Evolutionary conservation across 2,888 invertebrate species (phyloP), one percentile per base, ranked within the genome.

Genomic region (Platycheirus albimanus): DNA sequence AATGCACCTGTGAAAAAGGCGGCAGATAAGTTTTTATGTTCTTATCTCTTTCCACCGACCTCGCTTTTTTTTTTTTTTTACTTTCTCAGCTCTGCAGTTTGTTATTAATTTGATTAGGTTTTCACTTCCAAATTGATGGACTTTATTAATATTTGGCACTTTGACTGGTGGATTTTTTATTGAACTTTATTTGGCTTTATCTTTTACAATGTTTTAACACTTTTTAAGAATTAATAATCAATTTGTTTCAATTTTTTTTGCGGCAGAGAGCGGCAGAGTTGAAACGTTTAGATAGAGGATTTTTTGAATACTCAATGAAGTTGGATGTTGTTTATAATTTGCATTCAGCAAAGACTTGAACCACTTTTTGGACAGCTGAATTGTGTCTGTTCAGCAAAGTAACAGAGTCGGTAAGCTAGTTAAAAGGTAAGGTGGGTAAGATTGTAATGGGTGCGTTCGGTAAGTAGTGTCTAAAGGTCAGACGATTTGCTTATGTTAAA

Each of bases 231-330:
- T 43, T 43, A 54, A n/a, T 17, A 17, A 61, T 43, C 13, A 15
- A 54, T 45, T 43, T 63, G 72, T 83, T 64, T 67, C n/a, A 15
- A 77, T 61, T 41, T 67, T 63, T 43, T 66, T 38, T 4, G n/a
- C n/a, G n/a, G n/a, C 58, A 36, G 28, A 69, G 8, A 72, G 72
- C 69, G 78, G 72, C 69, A 64, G 69, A 11, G 81, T 77, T 72
- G 61, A 19, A n/a, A n/a, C n/a, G n/a, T n/a, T n/a, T n/a, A n/a
- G n/a, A n/a, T n/a, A n/a, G n/a, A 49, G 38, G 19, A 41, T 38
- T 69, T 74, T 83, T 83, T 78, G 52, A 83, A 78, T 64, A 19
- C n/a, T 41, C 28, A 33, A 47, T 78, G 83, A 83, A 83, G 83
- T 83, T 78, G 56, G 83, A 49, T 74, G 78, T 51, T 72, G 78